Conservation (phyloP, 2,888 invertebrate genomes). For the Neoaliturus tenellus region DNA sequence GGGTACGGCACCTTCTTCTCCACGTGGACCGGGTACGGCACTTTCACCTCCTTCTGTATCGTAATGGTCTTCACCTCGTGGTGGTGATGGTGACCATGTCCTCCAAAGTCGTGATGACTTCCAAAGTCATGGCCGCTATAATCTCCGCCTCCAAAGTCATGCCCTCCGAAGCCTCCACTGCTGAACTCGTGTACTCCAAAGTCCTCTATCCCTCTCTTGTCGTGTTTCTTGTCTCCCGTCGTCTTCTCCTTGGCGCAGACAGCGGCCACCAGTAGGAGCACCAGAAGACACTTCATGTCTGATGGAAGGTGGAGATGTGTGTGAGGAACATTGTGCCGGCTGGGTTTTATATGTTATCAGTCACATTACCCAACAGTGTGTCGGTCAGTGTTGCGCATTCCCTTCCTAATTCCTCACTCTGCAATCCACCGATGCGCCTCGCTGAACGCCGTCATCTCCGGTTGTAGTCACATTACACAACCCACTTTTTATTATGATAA, state of each 20-base stretch:
- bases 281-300: background rate
- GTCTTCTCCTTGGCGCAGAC: background rate
- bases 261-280: background rate
- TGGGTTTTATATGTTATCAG: too few species aligned
- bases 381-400: too few species aligned
- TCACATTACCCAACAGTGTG: too few species aligned
- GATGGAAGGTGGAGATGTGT: background rate
- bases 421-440: too few species aligned
- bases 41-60: conserved; percentile 64
- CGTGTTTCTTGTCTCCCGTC: conserved; percentile 10
- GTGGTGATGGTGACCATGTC: conserved; percentile 38
- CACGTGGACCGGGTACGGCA: conserved; percentile 67
- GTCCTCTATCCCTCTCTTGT: conserved; percentile 55
- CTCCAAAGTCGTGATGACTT: conserved; percentile 1
- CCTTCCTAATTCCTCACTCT: too few species aligned
- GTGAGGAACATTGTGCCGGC: background rate
- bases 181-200: conserved; percentile 15
- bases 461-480: too few species aligned
- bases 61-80: conserved; percentile 60
- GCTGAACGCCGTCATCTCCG: too few species aligned
- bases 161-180: conserved; percentile 10
- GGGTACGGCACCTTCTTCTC: conserved; percentile 68
- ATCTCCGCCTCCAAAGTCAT: conserved; percentile 24
- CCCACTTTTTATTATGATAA: too few species aligned
- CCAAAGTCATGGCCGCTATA: background rate